Evolutionary conservation across 2,113 vertebrate genomes (phyloP), one percentile per base, ranked within the genome.

Genomic region (Megalops atlanticus): DNA sequence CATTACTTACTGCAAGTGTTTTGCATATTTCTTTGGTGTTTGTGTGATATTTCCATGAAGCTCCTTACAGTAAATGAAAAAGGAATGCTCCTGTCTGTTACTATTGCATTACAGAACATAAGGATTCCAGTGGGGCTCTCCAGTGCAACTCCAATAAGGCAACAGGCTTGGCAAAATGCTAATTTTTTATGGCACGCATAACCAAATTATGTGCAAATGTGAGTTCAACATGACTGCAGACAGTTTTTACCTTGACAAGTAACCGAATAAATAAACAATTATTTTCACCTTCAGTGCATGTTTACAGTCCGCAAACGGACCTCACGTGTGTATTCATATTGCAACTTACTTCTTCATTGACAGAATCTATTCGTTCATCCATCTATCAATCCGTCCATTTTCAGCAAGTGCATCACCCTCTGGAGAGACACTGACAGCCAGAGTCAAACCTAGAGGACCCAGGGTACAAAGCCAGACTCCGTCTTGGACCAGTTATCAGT

Each of bases 71-170:
- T 35, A 58, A 77, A 77, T 77, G 49, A 36, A 76, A 76, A 77
- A 45, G 4, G 12, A 45, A 45, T 6, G 43, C 12, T 45, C 43
- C 43, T 45, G 43, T 45, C 43, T 45, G 45, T 77, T 47, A 54
- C 49, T 77, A 77, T 77, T 77, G 16, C n/a, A 33, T 45, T 54
- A 33, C 33, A 31, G 74, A 76, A 76, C 43, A 47, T 31, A n/a
- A 33, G 24, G 45, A 12, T 45, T 45, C 27, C 74, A 21, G 45
- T 31, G 1, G 43, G 74, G 33, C 49, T 12, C 47, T 21, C 47
- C 14, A 45, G 38, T 35, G 18, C 16, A 27, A 35, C 33, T 36
- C 18, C 33, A 35, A 33, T 36, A 38, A 54, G 45, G 76, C 43
- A 6, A 45, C 4, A 45, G 12, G 5, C 43, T 12, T 45, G 43